Evolutionary conservation across 2,888 invertebrate genomes (phyloP).

Genomic region (Leptinotarsa rubiginosa): DNA sequence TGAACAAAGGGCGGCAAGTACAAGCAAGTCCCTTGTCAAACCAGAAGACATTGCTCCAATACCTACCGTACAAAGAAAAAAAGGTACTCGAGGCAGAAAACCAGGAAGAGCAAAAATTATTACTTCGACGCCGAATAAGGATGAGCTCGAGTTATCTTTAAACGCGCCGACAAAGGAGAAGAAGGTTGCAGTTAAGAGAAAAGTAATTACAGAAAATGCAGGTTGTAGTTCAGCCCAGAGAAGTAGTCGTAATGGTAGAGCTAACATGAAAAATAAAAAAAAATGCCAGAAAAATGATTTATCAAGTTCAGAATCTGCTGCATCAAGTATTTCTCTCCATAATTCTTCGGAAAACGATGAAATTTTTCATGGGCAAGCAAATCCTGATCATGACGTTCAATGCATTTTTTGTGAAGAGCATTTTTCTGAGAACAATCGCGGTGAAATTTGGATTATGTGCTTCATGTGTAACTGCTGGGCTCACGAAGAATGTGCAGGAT

Average conservation of each 20-base stretch:
- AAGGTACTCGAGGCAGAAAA: not conserved
- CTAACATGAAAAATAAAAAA: not conserved
- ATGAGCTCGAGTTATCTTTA: slow-evolving; percentile 21
- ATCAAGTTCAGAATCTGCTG: slow-evolving; percentile 4
- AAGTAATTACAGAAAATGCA: not conserved
- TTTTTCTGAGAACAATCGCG: not conserved
- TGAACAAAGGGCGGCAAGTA: not conserved
- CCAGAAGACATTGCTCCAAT: slow-evolving; percentile 1
- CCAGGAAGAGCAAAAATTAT: slow-evolving; percentile 19
- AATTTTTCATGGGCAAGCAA: not conserved
- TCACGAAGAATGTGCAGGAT: not conserved
- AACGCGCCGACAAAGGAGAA: not conserved
- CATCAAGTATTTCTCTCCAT: slow-evolving; percentile 1
- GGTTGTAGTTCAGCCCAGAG: not conserved
- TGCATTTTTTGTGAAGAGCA: not conserved
- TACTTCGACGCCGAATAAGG: slow-evolving; percentile 24
- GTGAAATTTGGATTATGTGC: slow-evolving; percentile 17
- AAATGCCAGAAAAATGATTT: not conserved
- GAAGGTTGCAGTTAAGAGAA: not conserved
- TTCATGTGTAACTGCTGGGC: too few relatives aligned
- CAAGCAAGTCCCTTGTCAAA: not conserved
- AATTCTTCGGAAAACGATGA: slow-evolving; percentile 12
- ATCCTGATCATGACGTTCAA: slow-evolving; percentile 18
- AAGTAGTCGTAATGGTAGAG: not conserved
- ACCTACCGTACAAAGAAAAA: not conserved